Conservation (phyloP, 2,113 vertebrate genomes). For the Marcusenius ussheri region DNA sequence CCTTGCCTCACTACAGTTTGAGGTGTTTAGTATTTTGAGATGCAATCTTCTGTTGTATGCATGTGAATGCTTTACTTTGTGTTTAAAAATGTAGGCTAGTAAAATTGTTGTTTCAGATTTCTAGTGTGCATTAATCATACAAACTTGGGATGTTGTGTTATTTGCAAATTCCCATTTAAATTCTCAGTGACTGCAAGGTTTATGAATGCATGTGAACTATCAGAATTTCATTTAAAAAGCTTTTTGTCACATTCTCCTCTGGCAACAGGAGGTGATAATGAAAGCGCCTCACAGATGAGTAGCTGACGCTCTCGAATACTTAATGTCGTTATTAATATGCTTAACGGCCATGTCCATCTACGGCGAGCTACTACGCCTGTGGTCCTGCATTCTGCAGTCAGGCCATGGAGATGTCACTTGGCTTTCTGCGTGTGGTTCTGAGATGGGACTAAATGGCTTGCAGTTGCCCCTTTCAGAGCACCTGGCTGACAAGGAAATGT, state of each 20-base stretch:
- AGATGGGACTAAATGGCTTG: background rate
- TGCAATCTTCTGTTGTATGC: background rate
- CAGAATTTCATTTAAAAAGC: background rate
- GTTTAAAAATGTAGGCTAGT: background rate
- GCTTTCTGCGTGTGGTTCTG: background rate
- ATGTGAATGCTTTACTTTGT: background rate
- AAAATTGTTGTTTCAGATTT: background rate
- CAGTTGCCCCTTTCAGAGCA: background rate
- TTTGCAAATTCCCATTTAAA: background rate
- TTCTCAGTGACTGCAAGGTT: background rate
- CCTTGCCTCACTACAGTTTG: background rate
- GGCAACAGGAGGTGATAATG: background rate
- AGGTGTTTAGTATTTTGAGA: background rate
- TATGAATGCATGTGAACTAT: background rate
- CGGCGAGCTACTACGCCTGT: background rate
- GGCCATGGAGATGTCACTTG: background rate
- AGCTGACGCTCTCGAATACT: background rate
- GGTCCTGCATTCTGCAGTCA: background rate
- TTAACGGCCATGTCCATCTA: background rate
- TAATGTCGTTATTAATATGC: background rate
- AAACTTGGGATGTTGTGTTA: background rate
- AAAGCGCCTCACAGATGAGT: background rate
- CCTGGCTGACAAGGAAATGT: background rate
- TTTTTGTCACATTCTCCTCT: background rate
- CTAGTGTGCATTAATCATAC: background rate